Conservation (phyloP, 2,888 invertebrate species). For the Ichneumoninae sp. region DNA sequence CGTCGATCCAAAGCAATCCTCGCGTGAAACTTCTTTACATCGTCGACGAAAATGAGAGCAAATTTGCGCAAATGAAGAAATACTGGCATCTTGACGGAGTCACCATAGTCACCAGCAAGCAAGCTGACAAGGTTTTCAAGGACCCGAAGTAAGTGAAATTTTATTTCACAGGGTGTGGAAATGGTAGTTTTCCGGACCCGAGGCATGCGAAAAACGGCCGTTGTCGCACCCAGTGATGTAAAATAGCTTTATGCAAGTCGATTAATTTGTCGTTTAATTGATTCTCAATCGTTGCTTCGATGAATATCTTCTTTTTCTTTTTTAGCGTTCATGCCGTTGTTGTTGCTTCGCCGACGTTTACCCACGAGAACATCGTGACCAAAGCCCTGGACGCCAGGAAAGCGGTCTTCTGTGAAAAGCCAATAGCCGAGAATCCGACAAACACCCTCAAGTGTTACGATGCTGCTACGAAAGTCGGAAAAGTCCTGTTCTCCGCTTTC, state of each 20-base stretch:
- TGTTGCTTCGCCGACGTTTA: slow-evolving; percentile 87
- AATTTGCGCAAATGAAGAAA: slow-evolving; percentile 84
- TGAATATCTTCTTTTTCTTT: background rate
- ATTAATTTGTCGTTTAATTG: too few relatives aligned
- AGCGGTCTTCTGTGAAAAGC: slow-evolving; percentile 90
- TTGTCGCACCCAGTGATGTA: too few relatives aligned
- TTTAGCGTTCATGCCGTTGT: slow-evolving; percentile 85
- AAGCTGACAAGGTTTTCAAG: slow-evolving; percentile 85
- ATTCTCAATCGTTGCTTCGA: background rate
- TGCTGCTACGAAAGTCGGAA: slow-evolving; percentile 85
- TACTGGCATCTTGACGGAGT: slow-evolving; percentile 85
- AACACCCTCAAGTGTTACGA: slow-evolving; percentile 87
- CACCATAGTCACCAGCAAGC: slow-evolving; percentile 84
- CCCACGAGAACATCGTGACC: slow-evolving; percentile 86
- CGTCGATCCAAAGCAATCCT: slow-evolving; percentile 84
- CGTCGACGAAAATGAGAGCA: slow-evolving; percentile 85
- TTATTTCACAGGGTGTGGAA: too few relatives aligned
- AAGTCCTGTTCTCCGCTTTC: slow-evolving; percentile 87
- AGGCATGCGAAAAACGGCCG: too few relatives aligned
- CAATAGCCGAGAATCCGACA: slow-evolving; percentile 86
- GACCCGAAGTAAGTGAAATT: slow-evolving; percentile 85
- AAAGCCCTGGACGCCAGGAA: slow-evolving; percentile 86
- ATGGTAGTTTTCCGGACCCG: too few relatives aligned
- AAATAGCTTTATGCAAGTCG: too few relatives aligned
- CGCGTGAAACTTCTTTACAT: slow-evolving; percentile 86